phyloP scores from a whole-genome alignment of 2,888 invertebrate genomes.

The Seladonia tumulorum region DNA sequence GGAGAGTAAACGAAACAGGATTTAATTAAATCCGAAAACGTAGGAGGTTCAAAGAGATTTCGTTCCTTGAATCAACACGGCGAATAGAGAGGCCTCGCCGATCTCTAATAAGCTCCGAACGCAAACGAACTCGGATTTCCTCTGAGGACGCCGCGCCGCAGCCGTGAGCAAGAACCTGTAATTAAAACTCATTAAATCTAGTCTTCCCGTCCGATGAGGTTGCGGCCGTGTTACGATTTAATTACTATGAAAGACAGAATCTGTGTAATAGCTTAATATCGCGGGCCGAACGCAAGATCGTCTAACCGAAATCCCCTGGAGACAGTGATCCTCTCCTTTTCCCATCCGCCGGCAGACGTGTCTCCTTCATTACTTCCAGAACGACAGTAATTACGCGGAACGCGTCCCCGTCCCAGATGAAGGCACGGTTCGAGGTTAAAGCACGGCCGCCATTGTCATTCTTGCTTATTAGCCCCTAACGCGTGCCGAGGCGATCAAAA shows the following conservation, averaged over 20 bases:
- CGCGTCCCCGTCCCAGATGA: conserved; percentile 48
- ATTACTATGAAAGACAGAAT: conserved; percentile 42
- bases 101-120: conserved; percentile 1
- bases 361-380: conserved; percentile 72
- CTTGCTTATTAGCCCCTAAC: conserved; percentile 59
- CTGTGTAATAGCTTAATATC: conserved; percentile 28
- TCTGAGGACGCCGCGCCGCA: neutral
- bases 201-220: neutral
- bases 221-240: conserved; percentile 19
- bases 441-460: conserved; percentile 54
- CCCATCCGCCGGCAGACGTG: conserved; percentile 44
- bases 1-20: neutral
- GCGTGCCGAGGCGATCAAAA: conserved; percentile 47
- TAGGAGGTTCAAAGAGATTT: neutral
- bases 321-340: conserved; percentile 25
- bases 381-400: conserved; percentile 65
- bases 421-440: conserved; percentile 31
- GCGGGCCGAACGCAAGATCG: neutral
- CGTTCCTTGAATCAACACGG: neutral
- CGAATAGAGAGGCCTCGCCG: neutral
- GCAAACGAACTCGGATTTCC: conserved; percentile 16
- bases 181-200: conserved; percentile 28
- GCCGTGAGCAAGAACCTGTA: neutral
- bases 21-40: neutral
- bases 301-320: conserved; percentile 13